Conservation (phyloP, 2,113 vertebrate genomes). For the Lichenostomus cassidix region DNA sequence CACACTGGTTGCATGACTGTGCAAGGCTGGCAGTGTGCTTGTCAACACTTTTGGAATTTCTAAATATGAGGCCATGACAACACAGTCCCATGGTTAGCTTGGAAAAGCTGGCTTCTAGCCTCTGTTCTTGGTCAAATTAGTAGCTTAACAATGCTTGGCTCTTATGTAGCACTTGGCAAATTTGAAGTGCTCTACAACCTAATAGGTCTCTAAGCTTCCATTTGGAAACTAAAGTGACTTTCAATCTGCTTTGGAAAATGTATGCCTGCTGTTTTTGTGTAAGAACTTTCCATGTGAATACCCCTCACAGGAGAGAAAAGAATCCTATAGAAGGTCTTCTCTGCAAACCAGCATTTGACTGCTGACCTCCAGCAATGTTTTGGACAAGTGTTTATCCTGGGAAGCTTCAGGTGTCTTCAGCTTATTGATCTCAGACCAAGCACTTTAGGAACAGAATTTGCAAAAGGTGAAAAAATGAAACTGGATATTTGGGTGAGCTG, state of each 20-base stretch:
- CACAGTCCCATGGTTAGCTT: background rate
- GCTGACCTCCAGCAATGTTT: background rate
- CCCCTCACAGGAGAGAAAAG: background rate
- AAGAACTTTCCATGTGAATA: background rate
- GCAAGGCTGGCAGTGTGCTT: background rate
- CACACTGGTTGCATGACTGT: rapidly evolving
- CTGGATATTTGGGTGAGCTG: background rate
- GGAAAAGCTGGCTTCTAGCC: background rate
- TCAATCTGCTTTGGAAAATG: background rate
- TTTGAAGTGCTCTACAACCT: background rate
- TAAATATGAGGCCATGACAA: background rate
- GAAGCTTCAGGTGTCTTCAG: background rate
- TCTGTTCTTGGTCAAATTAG: background rate
- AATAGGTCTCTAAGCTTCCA: background rate
- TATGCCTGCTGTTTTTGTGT: background rate
- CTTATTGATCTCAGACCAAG: background rate
- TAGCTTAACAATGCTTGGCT: background rate
- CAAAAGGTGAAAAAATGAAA: background rate
- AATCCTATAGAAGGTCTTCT: background rate
- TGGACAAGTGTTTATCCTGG: background rate
- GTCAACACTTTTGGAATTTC: background rate
- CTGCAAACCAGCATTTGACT: background rate
- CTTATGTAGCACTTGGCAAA: background rate
- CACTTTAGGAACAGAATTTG: background rate
- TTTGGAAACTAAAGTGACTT: background rate